phyloP scores from a whole-genome alignment of 92 coral and sea anemone genomes.

The Plumapathes pennacea region DNA sequence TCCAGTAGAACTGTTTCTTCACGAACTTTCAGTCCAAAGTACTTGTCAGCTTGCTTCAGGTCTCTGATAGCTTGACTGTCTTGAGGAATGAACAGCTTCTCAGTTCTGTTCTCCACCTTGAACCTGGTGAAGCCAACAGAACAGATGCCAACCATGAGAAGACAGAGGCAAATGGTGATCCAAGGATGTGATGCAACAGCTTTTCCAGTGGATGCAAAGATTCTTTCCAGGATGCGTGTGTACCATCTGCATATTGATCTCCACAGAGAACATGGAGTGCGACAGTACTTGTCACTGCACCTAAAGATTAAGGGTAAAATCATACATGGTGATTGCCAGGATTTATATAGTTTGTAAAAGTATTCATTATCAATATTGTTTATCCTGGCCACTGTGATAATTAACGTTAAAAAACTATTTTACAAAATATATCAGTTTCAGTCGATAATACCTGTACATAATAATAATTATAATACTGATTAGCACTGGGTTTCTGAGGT shows the following conservation, averaged over 20 bases:
- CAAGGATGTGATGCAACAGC: constrained; percentile 46
- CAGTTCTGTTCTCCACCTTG: constrained; percentile 61
- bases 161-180: constrained; percentile 27
- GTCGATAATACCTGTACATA: too few relatives aligned
- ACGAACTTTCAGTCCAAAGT: constrained; percentile 43
- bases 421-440: too few relatives aligned
- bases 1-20: constrained; percentile 35
- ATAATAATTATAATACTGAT: too few relatives aligned
- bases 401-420: too few relatives aligned
- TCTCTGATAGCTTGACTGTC: constrained; percentile 56
- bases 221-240: not conserved
- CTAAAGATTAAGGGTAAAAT: too few relatives aligned
- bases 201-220: constrained; percentile 44
- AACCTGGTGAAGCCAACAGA: constrained; percentile 65
- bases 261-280: constrained; percentile 35
- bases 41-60: constrained; percentile 43
- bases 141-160: constrained; percentile 47
- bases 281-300: constrained; percentile 4
- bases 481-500: too few relatives aligned
- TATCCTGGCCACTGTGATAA: too few relatives aligned
- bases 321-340: too few relatives aligned
- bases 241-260: constrained; percentile 40
- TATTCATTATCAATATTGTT: too few relatives aligned
- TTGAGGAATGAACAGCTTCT: constrained; percentile 70
- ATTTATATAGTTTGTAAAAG: too few relatives aligned